These are phyloP conservation scores for Chloropsis cyanopogon DNA, from an alignment of 2,113 vertebrate genomes.

Conservation along the genomic window DNA sequence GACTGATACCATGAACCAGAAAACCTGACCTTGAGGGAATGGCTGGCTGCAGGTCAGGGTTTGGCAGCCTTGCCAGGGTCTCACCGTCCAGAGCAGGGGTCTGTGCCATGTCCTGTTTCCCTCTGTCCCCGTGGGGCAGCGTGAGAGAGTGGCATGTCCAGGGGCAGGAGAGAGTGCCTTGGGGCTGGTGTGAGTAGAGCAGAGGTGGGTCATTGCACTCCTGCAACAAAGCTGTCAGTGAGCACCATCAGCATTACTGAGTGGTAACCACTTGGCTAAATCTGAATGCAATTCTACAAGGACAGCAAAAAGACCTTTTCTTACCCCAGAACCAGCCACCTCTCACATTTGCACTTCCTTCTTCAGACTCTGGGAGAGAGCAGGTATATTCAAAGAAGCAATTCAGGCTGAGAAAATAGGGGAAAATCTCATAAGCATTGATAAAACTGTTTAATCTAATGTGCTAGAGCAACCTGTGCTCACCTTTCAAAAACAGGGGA, in stretches of 20 bases:
- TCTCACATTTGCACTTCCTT: neutral
- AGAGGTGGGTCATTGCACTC: neutral
- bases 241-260: neutral
- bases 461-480: neutral
- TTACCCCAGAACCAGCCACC: neutral
- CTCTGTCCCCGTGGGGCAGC: fast-evolving
- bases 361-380: neutral
- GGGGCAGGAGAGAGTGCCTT: neutral
- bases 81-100: neutral
- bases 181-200: neutral
- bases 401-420: neutral
- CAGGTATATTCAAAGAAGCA: neutral
- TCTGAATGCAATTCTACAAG: neutral
- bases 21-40: neutral
- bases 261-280: neutral
- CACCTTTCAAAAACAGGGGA: neutral
- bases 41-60: neutral
- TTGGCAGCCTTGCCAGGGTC: neutral
- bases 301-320: neutral
- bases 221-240: neutral
- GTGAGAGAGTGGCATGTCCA: fast-evolving
- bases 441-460: neutral
- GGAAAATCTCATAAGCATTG: neutral
- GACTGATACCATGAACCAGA: neutral
- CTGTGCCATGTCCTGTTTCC: neutral